A percentile compares a stretch with the other conserved stretches of the same genome.
Conservation (phyloP, 2,797 vertebrate species). For the Phalloptychus januarius region DNA sequence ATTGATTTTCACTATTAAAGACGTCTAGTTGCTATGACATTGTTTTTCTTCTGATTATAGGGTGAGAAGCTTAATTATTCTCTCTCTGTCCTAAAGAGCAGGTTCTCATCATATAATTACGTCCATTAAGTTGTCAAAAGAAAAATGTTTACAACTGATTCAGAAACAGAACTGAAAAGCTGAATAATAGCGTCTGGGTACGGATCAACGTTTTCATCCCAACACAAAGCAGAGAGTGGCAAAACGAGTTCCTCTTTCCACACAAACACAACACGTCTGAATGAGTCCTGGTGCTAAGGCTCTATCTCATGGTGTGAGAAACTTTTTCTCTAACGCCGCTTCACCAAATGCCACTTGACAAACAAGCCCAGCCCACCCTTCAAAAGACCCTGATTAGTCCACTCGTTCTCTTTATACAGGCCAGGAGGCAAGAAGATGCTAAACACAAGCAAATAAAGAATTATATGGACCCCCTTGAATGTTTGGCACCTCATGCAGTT, state of each 20-base stretch:
- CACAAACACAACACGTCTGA: constrained; percentile 70
- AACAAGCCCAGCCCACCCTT: constrained; percentile 60
- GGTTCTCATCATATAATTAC: constrained; percentile 50
- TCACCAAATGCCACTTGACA: constrained; percentile 74
- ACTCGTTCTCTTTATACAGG: constrained; percentile 48
- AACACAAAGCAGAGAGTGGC: constrained; percentile 24
- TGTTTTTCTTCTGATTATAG: constrained; percentile 52
- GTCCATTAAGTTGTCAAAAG: constrained; percentile 51
- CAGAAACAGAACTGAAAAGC: constrained; percentile 11
- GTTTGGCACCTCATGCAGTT: constrained; percentile 21
- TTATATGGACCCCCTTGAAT: constrained; percentile 63
- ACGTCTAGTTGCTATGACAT: constrained; percentile 7
- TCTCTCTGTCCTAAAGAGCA: constrained; percentile 51
- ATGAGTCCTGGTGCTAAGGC: constrained; percentile 61
- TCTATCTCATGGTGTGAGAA: constrained; percentile 71
- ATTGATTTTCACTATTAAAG: neutral
- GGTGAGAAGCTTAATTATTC: constrained; percentile 45
- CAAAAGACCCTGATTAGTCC: constrained; percentile 56
- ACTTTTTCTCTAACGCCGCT: constrained; percentile 69
- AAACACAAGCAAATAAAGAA: constrained; percentile 71
- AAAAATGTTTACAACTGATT: constrained; percentile 22
- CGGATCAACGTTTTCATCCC: constrained; percentile 42
- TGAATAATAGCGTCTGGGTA: neutral
- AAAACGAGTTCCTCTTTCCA: constrained; percentile 60
- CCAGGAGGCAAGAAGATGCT: constrained; percentile 62